These are phyloP conservation scores for Aspidiotus rigidus DNA, from an alignment of 2,888 invertebrate genomes.

Conservation along the genomic window DNA sequence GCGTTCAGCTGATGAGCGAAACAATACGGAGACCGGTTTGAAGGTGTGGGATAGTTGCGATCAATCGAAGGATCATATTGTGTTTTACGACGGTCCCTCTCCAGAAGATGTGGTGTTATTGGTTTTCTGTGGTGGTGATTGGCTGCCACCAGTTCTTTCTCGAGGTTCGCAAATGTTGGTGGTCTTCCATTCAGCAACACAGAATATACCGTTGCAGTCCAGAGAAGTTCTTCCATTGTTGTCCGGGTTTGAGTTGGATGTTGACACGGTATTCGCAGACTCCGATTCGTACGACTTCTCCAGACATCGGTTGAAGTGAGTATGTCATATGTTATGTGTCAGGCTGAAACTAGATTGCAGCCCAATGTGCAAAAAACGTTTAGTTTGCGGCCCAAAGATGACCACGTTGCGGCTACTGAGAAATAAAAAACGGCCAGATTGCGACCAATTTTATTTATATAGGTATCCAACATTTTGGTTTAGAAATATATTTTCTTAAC, in stretches of 20 bases:
- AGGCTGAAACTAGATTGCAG: too few relatives aligned
- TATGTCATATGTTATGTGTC: conserved; percentile 6
- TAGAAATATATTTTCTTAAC: too few relatives aligned
- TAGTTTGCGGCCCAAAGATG: too few relatives aligned
- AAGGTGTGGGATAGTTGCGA: conserved; percentile 77
- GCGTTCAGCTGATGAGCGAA: conserved; percentile 47
- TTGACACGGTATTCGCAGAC: conserved; percentile 80
- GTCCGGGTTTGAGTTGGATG: conserved; percentile 72
- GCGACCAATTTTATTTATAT: too few relatives aligned
- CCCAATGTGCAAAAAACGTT: too few relatives aligned
- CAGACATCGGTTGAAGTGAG: conserved; percentile 45
- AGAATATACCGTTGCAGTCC: conserved; percentile 65
- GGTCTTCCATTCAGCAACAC: conserved; percentile 76
- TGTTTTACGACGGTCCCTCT: conserved; percentile 75
- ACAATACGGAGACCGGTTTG: conserved; percentile 61
- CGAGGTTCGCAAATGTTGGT: conserved; percentile 75
- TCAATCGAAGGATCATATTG: conserved; percentile 70
- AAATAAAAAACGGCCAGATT: too few relatives aligned
- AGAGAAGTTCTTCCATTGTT: conserved; percentile 51
- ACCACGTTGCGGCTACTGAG: too few relatives aligned
- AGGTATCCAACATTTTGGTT: too few relatives aligned
- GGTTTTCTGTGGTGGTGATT: conserved; percentile 80
- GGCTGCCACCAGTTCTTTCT: conserved; percentile 68
- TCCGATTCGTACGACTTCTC: conserved; percentile 79
- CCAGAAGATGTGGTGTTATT: conserved; percentile 74